Conservation (phyloP, 1,140 invertebrate species). For the Drosophila nannoptera region DNA sequence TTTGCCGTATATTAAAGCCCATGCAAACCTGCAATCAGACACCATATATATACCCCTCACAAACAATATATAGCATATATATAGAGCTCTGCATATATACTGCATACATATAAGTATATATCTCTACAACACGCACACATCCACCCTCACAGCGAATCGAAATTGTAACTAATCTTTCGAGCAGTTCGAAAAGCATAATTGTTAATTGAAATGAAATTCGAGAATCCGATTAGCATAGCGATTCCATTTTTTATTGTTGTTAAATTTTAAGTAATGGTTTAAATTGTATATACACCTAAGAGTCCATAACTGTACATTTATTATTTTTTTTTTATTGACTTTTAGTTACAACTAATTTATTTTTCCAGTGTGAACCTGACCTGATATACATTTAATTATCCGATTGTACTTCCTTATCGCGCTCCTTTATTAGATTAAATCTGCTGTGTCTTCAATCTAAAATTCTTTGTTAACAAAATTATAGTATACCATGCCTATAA, state of each 20-base stretch:
- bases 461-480: constrained; percentile 44
- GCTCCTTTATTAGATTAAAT: constrained; percentile 66
- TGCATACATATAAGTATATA: constrained; percentile 20
- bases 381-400: constrained; percentile 27
- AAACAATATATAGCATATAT: constrained; percentile 13
- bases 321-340: constrained; percentile 16
- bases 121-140: constrained; percentile 22
- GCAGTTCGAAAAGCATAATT: constrained; percentile 38
- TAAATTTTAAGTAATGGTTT: constrained; percentile 58
- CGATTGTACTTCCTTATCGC: constrained; percentile 23
- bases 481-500: constrained; percentile 29
- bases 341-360: constrained; percentile 10
- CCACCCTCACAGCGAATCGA: constrained; percentile 11
- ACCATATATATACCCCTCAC: constrained; percentile 27
- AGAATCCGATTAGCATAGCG: constrained; percentile 18
- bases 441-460: constrained; percentile 59
- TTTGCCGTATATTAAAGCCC: constrained; percentile 58
- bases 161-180: constrained; percentile 17
- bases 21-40: constrained; percentile 35
- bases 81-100: constrained; percentile 20
- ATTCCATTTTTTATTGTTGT: constrained; percentile 57
- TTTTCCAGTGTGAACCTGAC: constrained; percentile 31
- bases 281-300: constrained; percentile 27
- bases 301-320: constrained; percentile 28
- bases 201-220: constrained; percentile 32